Evolutionary conservation across 2,888 invertebrate species (phyloP).

Genomic region (Siphlonurus alternatus): DNA sequence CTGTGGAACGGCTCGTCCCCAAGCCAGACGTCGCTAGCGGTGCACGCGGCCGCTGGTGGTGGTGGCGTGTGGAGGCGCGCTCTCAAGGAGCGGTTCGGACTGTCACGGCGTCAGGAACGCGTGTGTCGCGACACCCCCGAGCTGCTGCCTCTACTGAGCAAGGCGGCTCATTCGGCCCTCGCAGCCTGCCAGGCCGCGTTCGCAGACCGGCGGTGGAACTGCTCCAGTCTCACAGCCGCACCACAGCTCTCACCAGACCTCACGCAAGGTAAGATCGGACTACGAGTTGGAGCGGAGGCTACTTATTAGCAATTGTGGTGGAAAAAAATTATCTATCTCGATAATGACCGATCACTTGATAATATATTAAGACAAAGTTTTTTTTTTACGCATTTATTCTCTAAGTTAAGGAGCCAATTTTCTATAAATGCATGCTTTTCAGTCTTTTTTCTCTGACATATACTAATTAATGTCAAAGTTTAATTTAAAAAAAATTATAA

Average conservation of each 20-base stretch:
- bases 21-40: neutral
- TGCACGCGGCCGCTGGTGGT: constrained; percentile 4
- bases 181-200: constrained; percentile 54
- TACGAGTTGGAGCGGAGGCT: too few relatives aligned
- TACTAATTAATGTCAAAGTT: too few relatives aligned
- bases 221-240: constrained; percentile 52
- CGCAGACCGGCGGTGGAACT: constrained; percentile 64
- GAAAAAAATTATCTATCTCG: too few relatives aligned
- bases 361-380: too few relatives aligned
- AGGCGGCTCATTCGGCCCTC: constrained; percentile 47
- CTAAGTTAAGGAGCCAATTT: too few relatives aligned
- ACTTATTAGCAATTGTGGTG: too few relatives aligned
- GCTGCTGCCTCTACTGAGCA: constrained; percentile 54
- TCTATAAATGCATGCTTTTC: too few relatives aligned
- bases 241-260: constrained; percentile 61
- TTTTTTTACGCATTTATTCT: too few relatives aligned
- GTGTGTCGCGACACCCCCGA: constrained; percentile 21
- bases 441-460: too few relatives aligned
- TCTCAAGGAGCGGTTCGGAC: constrained; percentile 15
- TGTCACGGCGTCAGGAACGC: constrained; percentile 18
- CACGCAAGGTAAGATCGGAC: constrained; percentile 52
- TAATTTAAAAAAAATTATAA: too few relatives aligned
- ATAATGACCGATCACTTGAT: too few relatives aligned
- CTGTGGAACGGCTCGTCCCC: neutral
- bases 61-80: constrained; percentile 17